Evolutionary conservation across 2,888 invertebrate genomes (phyloP), one percentile per base, ranked within the genome.

Genomic region (Merodon equestris): DNA sequence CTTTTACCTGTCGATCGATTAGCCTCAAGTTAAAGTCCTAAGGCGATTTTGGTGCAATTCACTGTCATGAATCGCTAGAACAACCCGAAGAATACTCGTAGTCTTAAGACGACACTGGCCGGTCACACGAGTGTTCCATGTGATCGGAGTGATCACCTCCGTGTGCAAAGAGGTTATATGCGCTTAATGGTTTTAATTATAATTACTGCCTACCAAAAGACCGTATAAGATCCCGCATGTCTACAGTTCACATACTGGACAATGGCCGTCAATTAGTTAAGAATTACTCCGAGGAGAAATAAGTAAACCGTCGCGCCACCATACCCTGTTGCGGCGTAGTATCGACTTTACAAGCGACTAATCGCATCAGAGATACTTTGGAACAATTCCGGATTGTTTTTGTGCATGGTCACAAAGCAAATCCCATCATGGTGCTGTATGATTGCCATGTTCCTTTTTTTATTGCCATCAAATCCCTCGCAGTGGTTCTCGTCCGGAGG

Each of bases 371-470:
- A 15, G 45, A 19, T 14, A 44, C 56, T 44, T 27, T 57, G 56
- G 44, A 57, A 57, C 56, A 57, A 57, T 57, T 27, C 44, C 19
- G 27, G 56, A 57, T 57, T 57, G 56, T 57, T 57, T 57, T 57
- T 57, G 56, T 57, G 56, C 56, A 19, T 2, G 10, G 56, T 57
- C 56, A 57, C 56, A 57, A 57, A 57, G 42, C 44, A 44, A 57
- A 57, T 44, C 56, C 15, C 27, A 27, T 27, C 27, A 27, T 7
- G 27, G 27, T 27, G 27, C 27, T 27, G 2, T 7, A n/a, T n/a
- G n/a, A n/a, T 7, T 27, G 2, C 27, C 7, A 2, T 27, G 2
- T 7, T 27, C 27, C 3, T 4, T 27, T 27, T 7, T 27, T 27
- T 27, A 27, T 27, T 27, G 27, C 27, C 27, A 4, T 27, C 27